These are phyloP conservation scores for Tadarida brasiliensis DNA, from an alignment of 2,797 vertebrate genomes.

Conservation along the genomic window DNA sequence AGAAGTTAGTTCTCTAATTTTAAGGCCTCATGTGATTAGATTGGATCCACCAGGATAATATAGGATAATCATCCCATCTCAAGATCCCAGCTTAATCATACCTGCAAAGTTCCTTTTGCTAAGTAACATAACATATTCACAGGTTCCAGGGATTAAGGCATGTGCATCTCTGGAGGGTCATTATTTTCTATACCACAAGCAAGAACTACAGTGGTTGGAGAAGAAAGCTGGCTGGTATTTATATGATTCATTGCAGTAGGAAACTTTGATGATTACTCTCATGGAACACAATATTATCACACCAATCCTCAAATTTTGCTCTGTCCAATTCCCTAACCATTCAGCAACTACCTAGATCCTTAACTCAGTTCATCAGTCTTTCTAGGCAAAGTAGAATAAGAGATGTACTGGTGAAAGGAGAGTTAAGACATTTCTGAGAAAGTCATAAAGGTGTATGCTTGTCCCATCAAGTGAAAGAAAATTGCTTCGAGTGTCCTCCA, in stretches of 20 bases:
- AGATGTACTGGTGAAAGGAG: not conserved
- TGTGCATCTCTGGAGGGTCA: not conserved
- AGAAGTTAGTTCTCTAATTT: not conserved
- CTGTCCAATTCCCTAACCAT: not conserved
- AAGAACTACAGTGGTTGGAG: not conserved
- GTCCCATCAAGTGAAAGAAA: conserved; percentile 62
- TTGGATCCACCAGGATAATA: not conserved
- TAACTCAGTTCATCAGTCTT: conserved; percentile 4
- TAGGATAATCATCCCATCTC: not conserved
- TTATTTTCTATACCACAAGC: not conserved
- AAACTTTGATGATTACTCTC: not conserved
- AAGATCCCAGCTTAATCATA: not conserved
- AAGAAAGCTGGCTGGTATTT: not conserved
- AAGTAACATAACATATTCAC: not conserved
- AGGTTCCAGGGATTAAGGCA: not conserved
- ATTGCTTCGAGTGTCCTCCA: conserved; percentile 57
- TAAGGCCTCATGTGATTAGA: not conserved
- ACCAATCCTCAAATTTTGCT: not conserved
- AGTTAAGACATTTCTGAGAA: conserved; percentile 46
- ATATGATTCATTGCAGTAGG: not conserved
- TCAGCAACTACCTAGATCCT: conserved; percentile 1
- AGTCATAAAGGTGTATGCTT: conserved; percentile 13
- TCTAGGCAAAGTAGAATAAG: conserved; percentile 14
- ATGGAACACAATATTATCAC: not conserved
- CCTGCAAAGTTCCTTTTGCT: not conserved